Percentiles rank a stretch among this genome's conserved stretches.
Evolutionary conservation across 1,140 invertebrate genomes (phyloP).

Genomic region (Streblospio benedicti): DNA sequence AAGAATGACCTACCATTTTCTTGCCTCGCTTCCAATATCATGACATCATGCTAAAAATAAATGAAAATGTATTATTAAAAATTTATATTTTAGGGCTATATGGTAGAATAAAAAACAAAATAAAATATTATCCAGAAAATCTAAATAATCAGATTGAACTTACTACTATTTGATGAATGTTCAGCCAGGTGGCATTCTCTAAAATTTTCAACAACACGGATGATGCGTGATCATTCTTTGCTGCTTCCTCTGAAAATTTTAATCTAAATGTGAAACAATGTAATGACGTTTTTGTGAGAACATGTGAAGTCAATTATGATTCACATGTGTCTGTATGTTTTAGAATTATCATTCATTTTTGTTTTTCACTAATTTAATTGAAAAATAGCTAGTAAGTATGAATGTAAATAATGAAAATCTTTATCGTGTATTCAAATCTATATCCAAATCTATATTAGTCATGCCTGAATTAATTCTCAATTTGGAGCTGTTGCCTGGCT

Average conservation of each 20-base stretch:
- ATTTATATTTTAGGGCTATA: neutral
- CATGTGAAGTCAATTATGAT: neutral
- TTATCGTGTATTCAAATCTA: no score
- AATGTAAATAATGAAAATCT: neutral
- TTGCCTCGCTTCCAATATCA: constrained; percentile 34
- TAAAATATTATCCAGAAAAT: neutral
- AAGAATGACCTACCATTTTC: constrained; percentile 22
- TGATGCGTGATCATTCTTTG: constrained; percentile 37
- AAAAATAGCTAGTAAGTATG: neutral
- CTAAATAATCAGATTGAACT: constrained; percentile 13
- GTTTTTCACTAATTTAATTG: neutral
- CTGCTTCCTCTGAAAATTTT: constrained; percentile 34
- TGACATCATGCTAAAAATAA: constrained; percentile 32
- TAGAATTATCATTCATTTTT: neutral
- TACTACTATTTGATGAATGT: constrained; percentile 42
- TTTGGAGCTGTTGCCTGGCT: no score
- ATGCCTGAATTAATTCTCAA: no score
- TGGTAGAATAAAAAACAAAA: neutral
- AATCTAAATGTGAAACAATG: no score
- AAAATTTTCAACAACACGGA: constrained; percentile 31
- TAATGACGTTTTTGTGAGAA: no score
- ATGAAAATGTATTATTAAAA: neutral
- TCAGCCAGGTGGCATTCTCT: constrained; percentile 42
- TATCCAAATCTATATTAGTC: no score
- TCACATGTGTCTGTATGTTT: neutral